phyloP scores from a whole-genome alignment of 2,113 vertebrate species.

The Gnathonemus echidnorhynchus region DNA sequence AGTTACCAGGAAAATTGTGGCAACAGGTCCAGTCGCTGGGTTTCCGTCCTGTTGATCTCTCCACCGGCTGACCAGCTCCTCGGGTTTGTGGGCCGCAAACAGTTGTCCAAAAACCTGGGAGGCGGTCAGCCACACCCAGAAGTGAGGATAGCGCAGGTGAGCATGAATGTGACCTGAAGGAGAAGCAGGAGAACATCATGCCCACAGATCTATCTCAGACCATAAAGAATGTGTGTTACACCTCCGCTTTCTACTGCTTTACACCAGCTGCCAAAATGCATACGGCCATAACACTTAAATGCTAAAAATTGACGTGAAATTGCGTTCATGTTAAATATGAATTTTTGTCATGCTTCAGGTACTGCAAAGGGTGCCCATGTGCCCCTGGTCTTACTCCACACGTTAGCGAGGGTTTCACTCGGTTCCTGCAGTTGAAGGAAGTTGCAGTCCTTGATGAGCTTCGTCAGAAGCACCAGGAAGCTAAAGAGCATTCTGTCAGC shows the following conservation, averaged over 20 bases:
- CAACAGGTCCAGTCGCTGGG: slow-evolving; percentile 29
- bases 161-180: slow-evolving; percentile 71
- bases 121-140: slow-evolving; percentile 91
- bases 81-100: slow-evolving; percentile 77
- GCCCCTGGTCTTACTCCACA: slow-evolving; percentile 70
- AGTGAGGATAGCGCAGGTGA: slow-evolving; percentile 86
- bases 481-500: slow-evolving; percentile 81
- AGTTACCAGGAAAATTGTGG: slow-evolving; percentile 60
- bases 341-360: not conserved
- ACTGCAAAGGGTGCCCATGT: not conserved
- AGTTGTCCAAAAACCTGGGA: slow-evolving; percentile 87
- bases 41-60: slow-evolving; percentile 39
- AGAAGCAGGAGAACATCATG: not conserved
- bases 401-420: slow-evolving; percentile 54
- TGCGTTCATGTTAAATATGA: not conserved
- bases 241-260: not conserved
- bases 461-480: slow-evolving; percentile 77
- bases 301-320: not conserved
- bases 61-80: slow-evolving; percentile 72
- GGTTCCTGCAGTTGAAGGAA: slow-evolving; percentile 67
- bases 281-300: not conserved
- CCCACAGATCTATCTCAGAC: not conserved
- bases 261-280: not conserved
- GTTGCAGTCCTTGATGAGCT: slow-evolving; percentile 77
- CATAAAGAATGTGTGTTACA: not conserved